Base-by-base conservation (phyloP, 2,797 vertebrate species). In the Alca torda region DNA sequence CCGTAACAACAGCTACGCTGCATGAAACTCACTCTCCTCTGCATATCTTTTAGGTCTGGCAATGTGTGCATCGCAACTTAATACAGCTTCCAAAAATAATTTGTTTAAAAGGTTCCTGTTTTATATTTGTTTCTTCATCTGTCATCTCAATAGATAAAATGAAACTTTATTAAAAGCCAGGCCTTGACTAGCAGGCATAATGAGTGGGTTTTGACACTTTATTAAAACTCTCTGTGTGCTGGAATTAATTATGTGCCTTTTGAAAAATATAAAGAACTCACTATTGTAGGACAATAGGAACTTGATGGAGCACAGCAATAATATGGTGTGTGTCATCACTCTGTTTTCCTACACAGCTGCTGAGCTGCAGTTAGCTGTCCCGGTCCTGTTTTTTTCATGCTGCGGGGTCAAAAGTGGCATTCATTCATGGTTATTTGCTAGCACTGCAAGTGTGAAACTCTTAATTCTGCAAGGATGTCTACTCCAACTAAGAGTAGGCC, bases 81-180 rank as follows among this genome's bases (percentile, higher is more conserved):
- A 68, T 25, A 31, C 21, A 48, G 74, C 77, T 95, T 96, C 90
- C 83, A 89, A 93, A 93, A 95, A 82, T 95, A 96, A 94, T 79
- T 73, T 81, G 54, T 90, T 96, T 91, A 67, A 91, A 81, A 79
- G 56, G 51, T 70, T 95, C 48, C 80, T 87, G 77, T 39, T 88
- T 96, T 94, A 57, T 95, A 84, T 86, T 93, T 96, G 88, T 93
- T 94, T 96, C 83, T 77, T 94, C 77, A 84, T 90, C 54, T 91
- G 93, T 90, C 94, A 91, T 80, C 67, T 74, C 67, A 84, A 5
- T 30, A 93, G 77, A 86, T 84, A 56, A 84, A 92, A 80, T 51
- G 56, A 91, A 90, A 76, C n/a, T 95, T 90, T 68, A 94, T 95
- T 95, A 87, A 93, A 96, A 91, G 70, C 59, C n/a, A 50, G 74